A percentile compares a stretch with the other conserved stretches of the same genome.
Evolutionary conservation across 1,140 invertebrate species (phyloP).

Genomic region (Philaenus spumarius): DNA sequence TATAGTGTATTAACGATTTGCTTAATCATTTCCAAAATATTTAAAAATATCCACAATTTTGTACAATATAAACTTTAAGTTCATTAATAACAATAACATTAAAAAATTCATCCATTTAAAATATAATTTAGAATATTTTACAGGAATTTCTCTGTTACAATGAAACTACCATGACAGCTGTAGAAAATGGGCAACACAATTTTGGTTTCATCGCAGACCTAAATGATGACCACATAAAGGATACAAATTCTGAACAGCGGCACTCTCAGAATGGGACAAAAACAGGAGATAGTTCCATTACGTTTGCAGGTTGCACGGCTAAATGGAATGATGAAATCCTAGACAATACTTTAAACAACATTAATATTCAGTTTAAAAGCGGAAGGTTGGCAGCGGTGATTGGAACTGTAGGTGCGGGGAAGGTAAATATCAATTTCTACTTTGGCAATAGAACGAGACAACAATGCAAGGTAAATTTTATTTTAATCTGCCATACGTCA

Average conservation of each 20-base stretch:
- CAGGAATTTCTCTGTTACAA: slow-evolving; percentile 16
- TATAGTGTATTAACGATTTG: too few relatives aligned
- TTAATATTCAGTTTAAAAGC: background rate
- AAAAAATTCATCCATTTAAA: too few relatives aligned
- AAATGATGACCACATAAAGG: background rate
- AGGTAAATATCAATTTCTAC: too few relatives aligned
- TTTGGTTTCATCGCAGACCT: background rate
- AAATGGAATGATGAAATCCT: slow-evolving; percentile 3
- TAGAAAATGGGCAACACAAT: background rate
- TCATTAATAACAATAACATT: too few relatives aligned
- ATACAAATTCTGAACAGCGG: background rate
- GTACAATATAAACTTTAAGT: too few relatives aligned
- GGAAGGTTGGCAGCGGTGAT: slow-evolving; percentile 5
- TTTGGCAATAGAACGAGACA: too few relatives aligned
- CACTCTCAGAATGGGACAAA: background rate
- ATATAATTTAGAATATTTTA: too few relatives aligned
- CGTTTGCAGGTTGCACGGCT: background rate
- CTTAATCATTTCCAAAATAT: too few relatives aligned
- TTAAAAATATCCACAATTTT: too few relatives aligned
- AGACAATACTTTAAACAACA: slow-evolving; percentile 9
- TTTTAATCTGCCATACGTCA: too few relatives aligned
- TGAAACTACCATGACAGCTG: background rate
- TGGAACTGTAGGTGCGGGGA: slow-evolving; percentile 11
- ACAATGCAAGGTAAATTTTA: too few relatives aligned
- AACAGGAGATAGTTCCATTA: background rate